Evolutionary conservation across 2,797 vertebrate species (phyloP).

Genomic region (Halcyon leucocephala): DNA sequence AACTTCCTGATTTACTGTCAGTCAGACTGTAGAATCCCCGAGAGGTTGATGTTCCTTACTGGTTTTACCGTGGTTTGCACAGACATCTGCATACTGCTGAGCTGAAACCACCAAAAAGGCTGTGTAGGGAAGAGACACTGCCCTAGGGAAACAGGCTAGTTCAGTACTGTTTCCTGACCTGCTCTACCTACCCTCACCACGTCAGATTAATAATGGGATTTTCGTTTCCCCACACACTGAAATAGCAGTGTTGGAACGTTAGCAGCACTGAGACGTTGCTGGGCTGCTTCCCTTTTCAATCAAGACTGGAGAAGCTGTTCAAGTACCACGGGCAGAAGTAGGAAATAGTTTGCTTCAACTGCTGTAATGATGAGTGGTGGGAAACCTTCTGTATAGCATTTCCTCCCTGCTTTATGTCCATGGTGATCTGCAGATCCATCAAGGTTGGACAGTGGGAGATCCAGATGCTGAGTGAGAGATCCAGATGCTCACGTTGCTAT

Average conservation of each 20-base stretch:
- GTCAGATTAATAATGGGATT: background rate
- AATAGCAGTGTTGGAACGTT: background rate
- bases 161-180: background rate
- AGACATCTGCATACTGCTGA: background rate
- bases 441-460: background rate
- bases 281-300: background rate
- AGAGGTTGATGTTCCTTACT: background rate
- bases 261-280: rapidly evolving
- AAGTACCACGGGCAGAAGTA: background rate
- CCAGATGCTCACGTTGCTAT: background rate
- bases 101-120: background rate
- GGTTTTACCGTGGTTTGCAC: background rate
- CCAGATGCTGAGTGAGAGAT: background rate
- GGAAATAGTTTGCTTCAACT: background rate
- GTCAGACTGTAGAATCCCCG: background rate
- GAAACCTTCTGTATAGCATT: background rate
- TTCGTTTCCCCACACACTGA: background rate
- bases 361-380: background rate
- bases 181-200: background rate
- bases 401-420: background rate
- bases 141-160: background rate
- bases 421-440: background rate
- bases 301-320: background rate
- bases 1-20: background rate
- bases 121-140: background rate